Percentiles rank a stretch among this genome's conserved stretches.
Conservation (phyloP, 2,888 invertebrate species). For the Phorcus lineatus region DNA sequence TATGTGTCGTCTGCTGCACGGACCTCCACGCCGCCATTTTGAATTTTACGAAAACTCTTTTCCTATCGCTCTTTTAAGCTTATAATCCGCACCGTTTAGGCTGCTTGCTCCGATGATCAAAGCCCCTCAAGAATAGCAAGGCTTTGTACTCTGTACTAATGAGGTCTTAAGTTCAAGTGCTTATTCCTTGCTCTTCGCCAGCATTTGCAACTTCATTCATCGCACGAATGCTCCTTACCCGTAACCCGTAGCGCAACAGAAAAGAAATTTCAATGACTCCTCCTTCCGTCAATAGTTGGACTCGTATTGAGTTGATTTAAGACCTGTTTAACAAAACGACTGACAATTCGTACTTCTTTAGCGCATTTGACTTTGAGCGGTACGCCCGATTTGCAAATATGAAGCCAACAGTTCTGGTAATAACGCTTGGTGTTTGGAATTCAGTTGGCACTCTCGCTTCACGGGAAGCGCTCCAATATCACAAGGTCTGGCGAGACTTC, state of each 20-base stretch:
- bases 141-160: neutral
- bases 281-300: neutral
- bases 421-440: neutral
- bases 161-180: neutral
- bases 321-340: slow-evolving; percentile 13
- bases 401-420: neutral
- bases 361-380: neutral
- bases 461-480: neutral
- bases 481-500: neutral
- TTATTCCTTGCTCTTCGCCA: neutral
- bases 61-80: slow-evolving; percentile 5
- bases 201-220: neutral
- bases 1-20: slow-evolving; percentile 10
- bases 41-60: slow-evolving; percentile 11
- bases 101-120: neutral
- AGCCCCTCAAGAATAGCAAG: neutral
- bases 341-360: neutral
- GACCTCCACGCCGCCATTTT: neutral
- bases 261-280: neutral
- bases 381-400: neutral
- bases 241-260: neutral
- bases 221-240: neutral
- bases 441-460: neutral
- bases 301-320: slow-evolving; percentile 13
- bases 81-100: slow-evolving; percentile 8